These are phyloP conservation scores for Novumbra hubbsi DNA, from an alignment of 2,797 vertebrate genomes.

Conservation along the genomic window DNA sequence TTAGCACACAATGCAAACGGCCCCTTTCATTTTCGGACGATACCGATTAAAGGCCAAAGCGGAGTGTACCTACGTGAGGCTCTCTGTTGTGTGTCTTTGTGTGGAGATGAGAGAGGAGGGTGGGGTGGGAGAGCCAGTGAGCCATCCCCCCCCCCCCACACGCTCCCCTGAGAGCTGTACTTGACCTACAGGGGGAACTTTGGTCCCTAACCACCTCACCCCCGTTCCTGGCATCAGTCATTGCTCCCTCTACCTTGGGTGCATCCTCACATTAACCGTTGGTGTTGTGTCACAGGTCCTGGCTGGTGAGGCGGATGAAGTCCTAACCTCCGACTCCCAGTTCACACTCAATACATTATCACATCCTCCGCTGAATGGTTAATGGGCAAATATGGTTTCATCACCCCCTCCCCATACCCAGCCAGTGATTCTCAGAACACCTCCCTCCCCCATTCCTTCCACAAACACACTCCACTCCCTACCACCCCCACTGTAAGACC, in stretches of 20 bases:
- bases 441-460: neutral
- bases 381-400: slow-evolving; percentile 58
- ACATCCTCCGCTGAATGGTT: slow-evolving; percentile 39
- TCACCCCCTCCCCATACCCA: slow-evolving; percentile 33
- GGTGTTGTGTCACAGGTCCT: neutral
- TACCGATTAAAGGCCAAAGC: slow-evolving; percentile 65
- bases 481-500: neutral
- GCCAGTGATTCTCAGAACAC: slow-evolving; percentile 18
- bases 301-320: slow-evolving; percentile 43
- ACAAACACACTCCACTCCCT: neutral
- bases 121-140: slow-evolving; percentile 45
- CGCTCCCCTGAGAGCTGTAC: slow-evolving; percentile 45
- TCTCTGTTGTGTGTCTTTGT: slow-evolving; percentile 44
- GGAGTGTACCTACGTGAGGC: slow-evolving; percentile 50
- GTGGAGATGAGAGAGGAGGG: slow-evolving; percentile 53
- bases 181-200: slow-evolving; percentile 45
- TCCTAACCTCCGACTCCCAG: slow-evolving; percentile 50
- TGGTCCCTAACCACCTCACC: neutral
- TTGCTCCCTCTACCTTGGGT: neutral
- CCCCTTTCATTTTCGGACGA: slow-evolving; percentile 55
- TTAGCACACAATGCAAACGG: slow-evolving; percentile 49
- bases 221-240: neutral
- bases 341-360: slow-evolving; percentile 46
- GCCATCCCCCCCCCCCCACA: slow-evolving; percentile 12
- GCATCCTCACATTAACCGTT: neutral